Percentiles rank a stretch among this genome's conserved stretches.
phyloP scores from a whole-genome alignment of 2,888 invertebrate species.

The Chrysotoxum bicinctum region DNA sequence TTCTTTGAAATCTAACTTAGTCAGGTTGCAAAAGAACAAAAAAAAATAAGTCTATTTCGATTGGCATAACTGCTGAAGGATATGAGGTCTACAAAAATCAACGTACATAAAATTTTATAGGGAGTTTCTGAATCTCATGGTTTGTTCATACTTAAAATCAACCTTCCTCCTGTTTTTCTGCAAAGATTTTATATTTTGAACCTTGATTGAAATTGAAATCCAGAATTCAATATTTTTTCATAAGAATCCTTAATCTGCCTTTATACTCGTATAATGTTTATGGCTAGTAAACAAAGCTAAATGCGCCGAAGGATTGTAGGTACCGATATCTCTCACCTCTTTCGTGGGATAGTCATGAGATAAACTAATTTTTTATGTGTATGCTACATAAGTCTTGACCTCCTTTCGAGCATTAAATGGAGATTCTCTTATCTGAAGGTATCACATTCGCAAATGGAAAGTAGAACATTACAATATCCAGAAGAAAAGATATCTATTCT shows the following conservation, averaged over 20 bases:
- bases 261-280: neutral
- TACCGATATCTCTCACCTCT: neutral
- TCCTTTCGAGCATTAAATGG: neutral
- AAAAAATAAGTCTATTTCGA: too few relatives aligned
- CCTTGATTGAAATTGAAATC: neutral
- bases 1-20: too few relatives aligned
- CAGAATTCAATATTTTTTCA: neutral
- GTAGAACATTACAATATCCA: neutral
- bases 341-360: conserved; percentile 6
- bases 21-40: too few relatives aligned
- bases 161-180: too few relatives aligned
- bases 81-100: too few relatives aligned
- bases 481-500: neutral
- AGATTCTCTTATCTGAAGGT: neutral
- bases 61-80: too few relatives aligned
- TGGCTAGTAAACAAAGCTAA: neutral
- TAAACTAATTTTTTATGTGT: neutral
- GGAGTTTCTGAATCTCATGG: too few relatives aligned
- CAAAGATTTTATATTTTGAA: neutral
- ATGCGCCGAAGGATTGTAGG: neutral
- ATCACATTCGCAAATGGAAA: neutral
- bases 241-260: neutral
- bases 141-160: too few relatives aligned
- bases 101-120: too few relatives aligned
- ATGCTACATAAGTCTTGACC: neutral